Percentiles rank a stretch among this genome's conserved stretches.
These are phyloP conservation scores for Drosophila lini DNA, from an alignment of 1,140 invertebrate genomes.

Conservation along the genomic window DNA sequence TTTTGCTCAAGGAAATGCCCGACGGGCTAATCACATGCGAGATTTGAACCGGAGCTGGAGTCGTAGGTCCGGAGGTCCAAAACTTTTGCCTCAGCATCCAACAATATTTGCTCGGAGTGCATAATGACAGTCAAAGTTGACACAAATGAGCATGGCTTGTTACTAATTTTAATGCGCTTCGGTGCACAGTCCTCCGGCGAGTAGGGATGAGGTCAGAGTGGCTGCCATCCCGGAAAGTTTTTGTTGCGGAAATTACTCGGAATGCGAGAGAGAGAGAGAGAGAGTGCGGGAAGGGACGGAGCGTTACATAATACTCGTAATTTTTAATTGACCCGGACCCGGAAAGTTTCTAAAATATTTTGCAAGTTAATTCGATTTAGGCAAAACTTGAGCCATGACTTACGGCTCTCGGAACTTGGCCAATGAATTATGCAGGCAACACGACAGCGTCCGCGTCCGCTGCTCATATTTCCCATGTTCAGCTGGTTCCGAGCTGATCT, in stretches of 20 bases:
- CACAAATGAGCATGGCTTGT: conserved; percentile 82
- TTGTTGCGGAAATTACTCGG: conserved; percentile 76
- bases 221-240: conserved; percentile 52
- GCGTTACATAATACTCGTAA: conserved; percentile 45
- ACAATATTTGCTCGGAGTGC: conserved; percentile 82
- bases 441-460: conserved; percentile 26
- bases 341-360: conserved; percentile 73
- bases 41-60: conserved; percentile 3
- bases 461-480: conserved; percentile 35
- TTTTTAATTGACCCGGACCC: conserved; percentile 73
- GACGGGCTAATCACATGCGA: conserved; percentile 57
- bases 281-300: not conserved
- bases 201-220: conserved; percentile 11
- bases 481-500: conserved; percentile 21
- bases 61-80: conserved; percentile 19
- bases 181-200: conserved; percentile 49
- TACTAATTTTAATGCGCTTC: conserved; percentile 81
- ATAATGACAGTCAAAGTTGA: conserved; percentile 84
- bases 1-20: conserved; percentile 72
- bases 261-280: conserved; percentile 14
- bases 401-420: conserved; percentile 54
- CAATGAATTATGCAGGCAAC: conserved; percentile 75
- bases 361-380: conserved; percentile 77
- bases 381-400: conserved; percentile 74
- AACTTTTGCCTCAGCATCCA: conserved; percentile 63